These are phyloP conservation scores for Lamprotornis superbus DNA, from an alignment of 2,113 vertebrate species.

Conservation along the genomic window DNA sequence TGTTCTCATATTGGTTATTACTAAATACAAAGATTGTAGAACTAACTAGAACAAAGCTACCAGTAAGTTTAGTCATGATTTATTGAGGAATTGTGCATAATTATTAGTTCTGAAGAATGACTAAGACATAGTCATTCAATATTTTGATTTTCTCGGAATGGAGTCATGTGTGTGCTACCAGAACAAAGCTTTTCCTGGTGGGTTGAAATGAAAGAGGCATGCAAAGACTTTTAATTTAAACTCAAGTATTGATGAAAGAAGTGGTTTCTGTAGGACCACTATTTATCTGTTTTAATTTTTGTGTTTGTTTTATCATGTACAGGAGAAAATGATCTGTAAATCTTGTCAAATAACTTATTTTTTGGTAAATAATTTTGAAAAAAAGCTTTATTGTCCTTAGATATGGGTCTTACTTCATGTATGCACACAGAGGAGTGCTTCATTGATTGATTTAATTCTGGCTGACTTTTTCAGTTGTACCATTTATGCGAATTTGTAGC, in stretches of 20 bases:
- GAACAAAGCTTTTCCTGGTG: background rate
- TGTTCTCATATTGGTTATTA: background rate
- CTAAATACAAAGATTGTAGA: background rate
- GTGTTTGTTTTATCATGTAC: background rate
- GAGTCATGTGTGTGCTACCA: background rate
- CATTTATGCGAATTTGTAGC: conserved; percentile 68
- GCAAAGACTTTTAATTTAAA: background rate
- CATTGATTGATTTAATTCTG: conserved; percentile 79
- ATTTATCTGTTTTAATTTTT: background rate
- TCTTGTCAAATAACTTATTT: conserved; percentile 28
- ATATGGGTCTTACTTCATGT: background rate
- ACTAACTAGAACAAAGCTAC: background rate
- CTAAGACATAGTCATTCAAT: background rate
- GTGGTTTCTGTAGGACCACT: background rate
- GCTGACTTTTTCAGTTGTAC: conserved; percentile 72
- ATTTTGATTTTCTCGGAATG: background rate
- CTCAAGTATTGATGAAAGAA: background rate
- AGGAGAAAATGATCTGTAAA: background rate
- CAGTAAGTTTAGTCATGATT: background rate
- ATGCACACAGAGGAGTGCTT: conserved; percentile 21
- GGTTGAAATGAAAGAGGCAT: background rate
- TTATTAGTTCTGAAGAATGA: background rate
- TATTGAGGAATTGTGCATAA: background rate
- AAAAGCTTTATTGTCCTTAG: background rate
- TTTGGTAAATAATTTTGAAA: conserved; percentile 26